Base-by-base conservation (phyloP, 1,140 invertebrate genomes). In the Caenorhabditis remanei region DNA sequence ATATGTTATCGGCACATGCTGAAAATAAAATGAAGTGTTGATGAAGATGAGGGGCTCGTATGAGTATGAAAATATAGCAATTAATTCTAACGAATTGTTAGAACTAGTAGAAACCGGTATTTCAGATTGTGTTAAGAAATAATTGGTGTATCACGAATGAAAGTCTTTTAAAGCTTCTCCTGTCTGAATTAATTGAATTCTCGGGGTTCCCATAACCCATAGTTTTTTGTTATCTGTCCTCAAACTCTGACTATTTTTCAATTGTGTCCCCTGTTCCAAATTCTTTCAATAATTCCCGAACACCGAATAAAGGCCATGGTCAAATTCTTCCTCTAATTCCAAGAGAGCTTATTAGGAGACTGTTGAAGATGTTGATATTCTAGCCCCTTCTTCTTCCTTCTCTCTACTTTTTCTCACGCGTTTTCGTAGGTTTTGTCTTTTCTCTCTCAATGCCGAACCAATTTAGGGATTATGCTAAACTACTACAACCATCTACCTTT, bases 381-480 rank as follows among this genome's bases (percentile, higher is more conserved):
- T 79, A 79, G n/a, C n/a, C 71, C 46, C 50, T 50, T 41, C 14
- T 19, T 71, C 3, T 50, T 50, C 4, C 41, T 41, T 79, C 53
- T 41, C 46, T 13, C 6, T 5, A 3, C 9, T 79, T 24, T 5
- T 43, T 50, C 71, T 50, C 71, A 79, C 71, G 71, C 71, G 46
- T 79, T 46, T 46, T 65, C 46, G 7, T 71, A 19, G 13, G 48
- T 19, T 50, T 79, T 79, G 46, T 79, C 71, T 79, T 48, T 53
- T 53, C 4, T 40, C n/a, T 79, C n/a, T 79, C 71, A 79, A 79
- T 79, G 71, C 71, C 71, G 71, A 79, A 79, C 46, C 71, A 79
- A 79, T 79, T 79, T 79, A 79, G 71, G 71, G 71, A 79, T 79
- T 79, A 79, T 79, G 71, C 71, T 79, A 79, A 79, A 79, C 71